Base-by-base conservation (phyloP, 2,888 invertebrate genomes). In the Panzeria rudis region DNA sequence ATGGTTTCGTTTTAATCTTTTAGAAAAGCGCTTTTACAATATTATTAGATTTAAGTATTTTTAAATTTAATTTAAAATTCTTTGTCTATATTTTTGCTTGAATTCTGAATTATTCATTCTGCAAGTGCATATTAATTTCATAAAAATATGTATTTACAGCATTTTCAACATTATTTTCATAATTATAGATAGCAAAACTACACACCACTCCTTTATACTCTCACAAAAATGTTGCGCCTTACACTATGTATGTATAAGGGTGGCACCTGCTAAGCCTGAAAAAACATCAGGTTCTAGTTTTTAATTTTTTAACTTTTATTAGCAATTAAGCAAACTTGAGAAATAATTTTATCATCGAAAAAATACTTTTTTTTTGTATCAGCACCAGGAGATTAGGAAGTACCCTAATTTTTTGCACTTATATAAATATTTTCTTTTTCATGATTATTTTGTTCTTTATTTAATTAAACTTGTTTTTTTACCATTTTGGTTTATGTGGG, bases 401-500 rank as follows among this genome's bases (percentile, higher is more conserved):
- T n/a, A 32, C 59, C 56, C 47, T 77, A 77, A 20, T 77, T 3
- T 54, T 35, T 0, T 17, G 29, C 41, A 7, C 29, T 41, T 72
- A 23, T 25, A 23, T 38, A 72, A 62, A 62, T 29, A 44, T 32
- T 44, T 61, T 38, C 29, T 71, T 72, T 52, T 73, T 59, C 47
- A 47, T 47, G 25, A 72, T 80, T 41, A 56, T 72, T 64, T 59
- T 66, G 5, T 72, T 68, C 25, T 50, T 17, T 29, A 29, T 61
- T 50, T 68, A 69, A 61, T 61, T 69, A n/a, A 76, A 29, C 56
- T 71, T 80, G 44, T 61, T 38, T 59, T 32, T 81, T 75, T 54
- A 17, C 13, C 29, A 23, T 52, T 61, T 71, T 62, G 80, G 59
- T 81, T 76, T 62, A 76, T 82, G 82, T 82, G 82, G 76, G 82